Evolutionary conservation across 1,140 invertebrate genomes (phyloP), one percentile per base, ranked within the genome.

Genomic region (Pogonomyrmex californicus): DNA sequence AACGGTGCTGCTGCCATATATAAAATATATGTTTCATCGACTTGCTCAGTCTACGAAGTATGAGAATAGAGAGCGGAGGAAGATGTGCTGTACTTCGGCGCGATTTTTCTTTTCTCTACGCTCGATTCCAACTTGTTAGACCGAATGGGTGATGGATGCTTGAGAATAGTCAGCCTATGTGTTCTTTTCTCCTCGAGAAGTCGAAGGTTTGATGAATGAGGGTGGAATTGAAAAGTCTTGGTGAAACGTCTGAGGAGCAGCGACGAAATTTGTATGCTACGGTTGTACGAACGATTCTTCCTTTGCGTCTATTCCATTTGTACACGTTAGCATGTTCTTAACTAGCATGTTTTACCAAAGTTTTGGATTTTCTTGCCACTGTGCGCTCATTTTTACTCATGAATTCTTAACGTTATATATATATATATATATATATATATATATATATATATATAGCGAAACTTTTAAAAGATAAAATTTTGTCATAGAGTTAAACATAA

Each of bases 121-220:
- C 62, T 60, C 71, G 87, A 90, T 79, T 90, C 83, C 60, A 90
- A 85, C 87, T 88, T 88, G 90, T 90, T 90, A 71, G 86, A 49
- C 81, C 77, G 89, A 90, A 90, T 90, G 73, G 79, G 77, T 91
- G 89, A 90, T 90, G 73, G 83, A 91, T 90, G 89, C 41, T 76
- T 60, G 76, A 47, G 73, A 86, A 36, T 33, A 79, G 56, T 58
- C 58, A 66, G 66, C 54, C 63, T 54, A 60, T 88, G 77, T 79
- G 56, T 86, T 87, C 68, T 83, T 86, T 87, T 73, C 71, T 36
- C 17, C 17, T 54, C 30, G 33, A 23, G 23, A 77, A 76, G 63
- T 90, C 83, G 87, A 91, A 75, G 81, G 83, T 91, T 88, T 91
- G 90, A 91, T 78, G 87, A 91, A 91, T 91, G 89, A 90, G 77